Conservation (phyloP, 2,797 vertebrate species). For the Acropternis orthonyx region DNA sequence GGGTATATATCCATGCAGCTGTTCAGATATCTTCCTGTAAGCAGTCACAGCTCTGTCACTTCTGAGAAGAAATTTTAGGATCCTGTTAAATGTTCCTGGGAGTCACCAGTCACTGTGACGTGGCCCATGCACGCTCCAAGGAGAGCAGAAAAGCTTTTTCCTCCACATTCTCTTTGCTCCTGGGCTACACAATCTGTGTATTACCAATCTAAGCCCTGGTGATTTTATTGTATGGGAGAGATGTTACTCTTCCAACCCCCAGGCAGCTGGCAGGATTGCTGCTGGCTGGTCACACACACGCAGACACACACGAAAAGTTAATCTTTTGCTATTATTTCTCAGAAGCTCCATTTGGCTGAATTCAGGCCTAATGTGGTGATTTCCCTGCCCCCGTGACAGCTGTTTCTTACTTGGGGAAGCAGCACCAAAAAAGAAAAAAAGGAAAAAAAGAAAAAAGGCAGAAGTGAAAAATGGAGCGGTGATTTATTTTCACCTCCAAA, state of each 20-base stretch:
- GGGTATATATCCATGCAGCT: neutral
- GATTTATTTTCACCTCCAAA: slow-evolving; percentile 20
- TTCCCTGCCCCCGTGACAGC: neutral
- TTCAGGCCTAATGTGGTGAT: neutral
- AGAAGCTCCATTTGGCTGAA: neutral
- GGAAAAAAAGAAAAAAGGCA: neutral
- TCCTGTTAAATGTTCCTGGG: neutral
- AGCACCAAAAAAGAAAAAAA: neutral
- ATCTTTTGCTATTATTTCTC: slow-evolving; percentile 1
- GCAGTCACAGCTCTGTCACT: neutral
- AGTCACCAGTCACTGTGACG: neutral
- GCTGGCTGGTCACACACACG: neutral
- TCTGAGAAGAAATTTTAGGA: neutral
- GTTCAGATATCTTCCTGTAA: neutral
- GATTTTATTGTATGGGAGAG: neutral
- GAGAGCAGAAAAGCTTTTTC: neutral
- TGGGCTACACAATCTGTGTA: neutral
- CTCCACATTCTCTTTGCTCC: neutral
- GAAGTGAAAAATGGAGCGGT: neutral
- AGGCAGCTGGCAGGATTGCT: neutral
- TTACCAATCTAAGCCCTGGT: neutral
- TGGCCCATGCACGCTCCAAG: neutral
- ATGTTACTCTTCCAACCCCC: neutral
- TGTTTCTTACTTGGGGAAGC: neutral
- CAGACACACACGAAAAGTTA: neutral